Evolutionary conservation across 2,888 invertebrate species (phyloP).

Genomic region (Scaptomyza polygonia): DNA sequence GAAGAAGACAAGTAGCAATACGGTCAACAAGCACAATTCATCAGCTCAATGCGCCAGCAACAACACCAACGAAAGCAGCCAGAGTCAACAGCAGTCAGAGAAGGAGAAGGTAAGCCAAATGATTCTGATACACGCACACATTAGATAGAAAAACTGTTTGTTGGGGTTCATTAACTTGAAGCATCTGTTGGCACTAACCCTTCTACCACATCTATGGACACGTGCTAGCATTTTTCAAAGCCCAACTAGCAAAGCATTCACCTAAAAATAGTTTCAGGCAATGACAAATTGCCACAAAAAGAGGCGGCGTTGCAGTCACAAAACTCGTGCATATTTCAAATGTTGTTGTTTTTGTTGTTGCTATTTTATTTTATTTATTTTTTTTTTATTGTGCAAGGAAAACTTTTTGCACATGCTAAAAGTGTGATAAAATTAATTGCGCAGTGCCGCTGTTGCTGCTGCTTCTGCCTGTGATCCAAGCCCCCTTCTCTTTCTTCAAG

Average conservation of each 20-base stretch:
- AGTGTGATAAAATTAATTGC: constrained; percentile 84
- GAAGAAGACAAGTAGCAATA: constrained; percentile 80
- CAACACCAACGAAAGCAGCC: constrained; percentile 2
- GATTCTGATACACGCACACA: constrained; percentile 1
- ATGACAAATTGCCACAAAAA: constrained; percentile 69
- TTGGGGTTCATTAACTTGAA: constrained; percentile 65
- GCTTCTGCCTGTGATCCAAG: constrained; percentile 15
- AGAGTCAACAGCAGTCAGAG: constrained; percentile 9
- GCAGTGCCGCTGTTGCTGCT: constrained; percentile 65
- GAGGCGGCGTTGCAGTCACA: constrained; percentile 17
- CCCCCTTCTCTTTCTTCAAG: constrained; percentile 1
- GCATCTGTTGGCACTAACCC: constrained; percentile 30
- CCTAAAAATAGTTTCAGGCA: constrained; percentile 61
- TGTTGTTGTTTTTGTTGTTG: constrained; percentile 11
- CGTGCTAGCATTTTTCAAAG: constrained; percentile 71
- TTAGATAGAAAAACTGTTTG: constrained; percentile 1
- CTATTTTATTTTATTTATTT: too few species aligned
- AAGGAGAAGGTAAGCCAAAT: constrained; percentile 58
- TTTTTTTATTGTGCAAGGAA: constrained; percentile 5
- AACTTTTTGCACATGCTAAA: constrained; percentile 75
- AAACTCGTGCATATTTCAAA: constrained; percentile 42
- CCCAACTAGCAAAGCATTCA: constrained; percentile 49
- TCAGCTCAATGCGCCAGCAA: background rate
- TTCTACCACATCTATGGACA: constrained; percentile 40
- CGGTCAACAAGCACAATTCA: constrained; percentile 12